Conservation (phyloP, 2,888 invertebrate species). For the Ceriagrion tenellum region DNA sequence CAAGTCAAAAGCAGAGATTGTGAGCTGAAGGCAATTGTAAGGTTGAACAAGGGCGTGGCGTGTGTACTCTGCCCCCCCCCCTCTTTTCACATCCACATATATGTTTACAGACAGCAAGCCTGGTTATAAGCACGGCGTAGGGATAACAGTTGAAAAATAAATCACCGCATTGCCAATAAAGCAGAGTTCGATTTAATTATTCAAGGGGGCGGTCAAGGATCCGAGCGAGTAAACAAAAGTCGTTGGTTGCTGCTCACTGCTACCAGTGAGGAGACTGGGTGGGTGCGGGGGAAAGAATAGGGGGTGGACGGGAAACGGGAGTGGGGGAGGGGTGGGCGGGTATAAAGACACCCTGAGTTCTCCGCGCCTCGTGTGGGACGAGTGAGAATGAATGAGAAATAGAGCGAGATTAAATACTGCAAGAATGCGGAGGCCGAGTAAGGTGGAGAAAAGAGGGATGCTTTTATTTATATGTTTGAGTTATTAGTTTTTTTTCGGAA, state of each 20-base stretch:
- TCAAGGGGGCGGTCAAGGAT: conserved; percentile 50
- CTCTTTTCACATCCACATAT: background rate
- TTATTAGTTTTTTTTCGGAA: background rate
- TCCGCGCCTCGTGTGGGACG: too few relatives aligned
- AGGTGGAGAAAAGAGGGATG: background rate
- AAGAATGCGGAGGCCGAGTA: background rate
- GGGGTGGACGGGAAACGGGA: background rate
- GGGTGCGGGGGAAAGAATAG: background rate
- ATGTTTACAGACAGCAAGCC: background rate
- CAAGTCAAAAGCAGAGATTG: background rate
- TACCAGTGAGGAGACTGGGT: background rate
- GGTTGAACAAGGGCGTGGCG: background rate
- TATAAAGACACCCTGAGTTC: too few relatives aligned
- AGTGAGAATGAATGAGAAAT: background rate
- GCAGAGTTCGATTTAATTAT: conserved; percentile 51
- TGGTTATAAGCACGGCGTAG: background rate
- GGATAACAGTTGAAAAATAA: conserved; percentile 51
- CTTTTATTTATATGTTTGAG: background rate
- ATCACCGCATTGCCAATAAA: conserved; percentile 63
- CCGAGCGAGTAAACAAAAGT: conserved; percentile 49
- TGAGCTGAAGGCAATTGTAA: conserved; percentile 7
- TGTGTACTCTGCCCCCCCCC: background rate
- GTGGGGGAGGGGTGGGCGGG: background rate
- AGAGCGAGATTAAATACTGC: background rate
- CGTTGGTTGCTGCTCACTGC: background rate